Percentiles rank a stretch among this genome's conserved stretches.
phyloP scores from a whole-genome alignment of 2,888 invertebrate species.

The Ophonus ardosiacus region DNA sequence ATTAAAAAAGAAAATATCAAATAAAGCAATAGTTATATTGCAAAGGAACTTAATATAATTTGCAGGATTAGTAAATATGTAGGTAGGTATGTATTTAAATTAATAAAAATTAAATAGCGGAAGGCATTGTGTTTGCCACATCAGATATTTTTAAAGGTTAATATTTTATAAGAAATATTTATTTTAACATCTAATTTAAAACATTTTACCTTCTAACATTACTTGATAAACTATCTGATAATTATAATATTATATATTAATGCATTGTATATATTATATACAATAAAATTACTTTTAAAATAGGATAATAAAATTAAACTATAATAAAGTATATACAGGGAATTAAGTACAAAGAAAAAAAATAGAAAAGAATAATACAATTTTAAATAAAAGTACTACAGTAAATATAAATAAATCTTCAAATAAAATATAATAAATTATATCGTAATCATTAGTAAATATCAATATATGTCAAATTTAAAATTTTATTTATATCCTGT shows the following conservation, averaged over 20 bases:
- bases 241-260: background rate
- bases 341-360: background rate
- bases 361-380: background rate
- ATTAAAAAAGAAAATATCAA: no score
- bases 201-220: background rate
- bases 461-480: background rate
- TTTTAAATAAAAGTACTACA: background rate
- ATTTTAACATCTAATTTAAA: background rate
- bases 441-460: background rate
- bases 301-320: background rate
- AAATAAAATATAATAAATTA: background rate
- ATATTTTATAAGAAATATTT: background rate
- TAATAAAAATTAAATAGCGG: no score
- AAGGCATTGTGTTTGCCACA: no score
- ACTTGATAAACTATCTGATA: background rate
- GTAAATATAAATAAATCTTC: background rate
- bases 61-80: no score
- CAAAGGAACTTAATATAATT: no score
- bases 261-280: background rate
- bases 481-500: background rate
- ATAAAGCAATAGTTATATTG: no score
- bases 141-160: background rate
- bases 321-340: background rate
- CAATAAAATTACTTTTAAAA: background rate
- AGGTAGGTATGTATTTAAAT: no score